Conservation (phyloP, 2,888 invertebrate species). For the Plebejus argus region DNA sequence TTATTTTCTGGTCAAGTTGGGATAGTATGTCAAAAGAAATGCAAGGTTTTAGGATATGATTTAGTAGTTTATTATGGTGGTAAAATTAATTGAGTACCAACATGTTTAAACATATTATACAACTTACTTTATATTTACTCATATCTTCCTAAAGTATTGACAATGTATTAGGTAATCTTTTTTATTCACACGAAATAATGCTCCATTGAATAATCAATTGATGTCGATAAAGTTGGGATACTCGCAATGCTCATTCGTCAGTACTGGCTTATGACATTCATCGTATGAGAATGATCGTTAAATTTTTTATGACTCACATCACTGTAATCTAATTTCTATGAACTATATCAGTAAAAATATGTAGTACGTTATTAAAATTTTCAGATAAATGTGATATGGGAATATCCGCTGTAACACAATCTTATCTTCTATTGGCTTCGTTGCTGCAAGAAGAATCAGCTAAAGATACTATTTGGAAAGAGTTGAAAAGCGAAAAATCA, state of each 20-base stretch:
- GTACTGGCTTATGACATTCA: not conserved
- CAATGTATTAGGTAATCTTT: not conserved
- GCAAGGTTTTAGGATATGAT: no score
- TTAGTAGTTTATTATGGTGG: no score
- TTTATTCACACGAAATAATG: not conserved
- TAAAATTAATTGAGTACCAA: no score
- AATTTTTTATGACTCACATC: not conserved
- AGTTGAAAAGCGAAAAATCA: slow-evolving; percentile 49
- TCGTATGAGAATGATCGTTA: not conserved
- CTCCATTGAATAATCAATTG: not conserved
- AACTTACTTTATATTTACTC: no score
- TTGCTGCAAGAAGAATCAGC: slow-evolving; percentile 56
- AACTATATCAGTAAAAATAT: not conserved
- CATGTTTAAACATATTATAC: no score
- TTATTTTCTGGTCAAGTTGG: not conserved
- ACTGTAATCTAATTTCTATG: not conserved
- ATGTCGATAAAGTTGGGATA: not conserved
- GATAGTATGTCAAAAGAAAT: no score
- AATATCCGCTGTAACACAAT: slow-evolving; percentile 55
- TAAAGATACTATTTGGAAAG: slow-evolving; percentile 56
- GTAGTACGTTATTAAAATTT: slow-evolving; percentile 38
- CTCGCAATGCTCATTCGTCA: not conserved
- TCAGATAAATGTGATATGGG: slow-evolving; percentile 51
- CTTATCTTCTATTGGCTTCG: slow-evolving; percentile 54
- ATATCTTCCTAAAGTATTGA: not conserved